A percentile compares a stretch with the other conserved stretches of the same genome.
These are phyloP conservation scores for Himalopsyche japonica DNA, from an alignment of 2,888 invertebrate species.

Conservation along the genomic window DNA sequence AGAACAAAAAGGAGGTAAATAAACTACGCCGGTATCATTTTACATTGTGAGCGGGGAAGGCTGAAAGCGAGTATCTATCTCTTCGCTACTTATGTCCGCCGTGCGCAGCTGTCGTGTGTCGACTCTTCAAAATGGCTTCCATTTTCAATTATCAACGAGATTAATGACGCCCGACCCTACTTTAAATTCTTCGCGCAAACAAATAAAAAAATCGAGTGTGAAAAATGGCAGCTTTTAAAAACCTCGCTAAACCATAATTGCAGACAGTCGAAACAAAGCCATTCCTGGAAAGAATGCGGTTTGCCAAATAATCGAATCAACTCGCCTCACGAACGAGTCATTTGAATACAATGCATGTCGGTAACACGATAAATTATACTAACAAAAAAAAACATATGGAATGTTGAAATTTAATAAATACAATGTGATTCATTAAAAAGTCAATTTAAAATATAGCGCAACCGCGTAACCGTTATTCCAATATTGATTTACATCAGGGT, in stretches of 20 bases:
- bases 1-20: conserved; percentile 4
- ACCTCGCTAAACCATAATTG: background rate
- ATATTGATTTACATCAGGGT: no score
- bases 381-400: no score
- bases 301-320: background rate
- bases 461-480: no score
- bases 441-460: no score
- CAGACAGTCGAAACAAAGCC: background rate
- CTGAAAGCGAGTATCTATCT: background rate
- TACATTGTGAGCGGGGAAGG: background rate
- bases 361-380: no score
- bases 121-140: conserved; percentile 23
- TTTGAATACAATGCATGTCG: no score
- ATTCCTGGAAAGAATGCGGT: background rate
- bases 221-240: conserved; percentile 25
- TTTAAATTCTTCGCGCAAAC: conserved; percentile 23
- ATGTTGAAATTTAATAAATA: no score
- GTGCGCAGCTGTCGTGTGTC: conserved; percentile 18
- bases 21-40: background rate
- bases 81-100: conserved; percentile 8
- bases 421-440: no score
- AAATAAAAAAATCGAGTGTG: conserved; percentile 22
- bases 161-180: conserved; percentile 30
- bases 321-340: no score
- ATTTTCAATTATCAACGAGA: conserved; percentile 28